Conservation (phyloP, 2,113 vertebrate species). For the Bubo bubo region DNA sequence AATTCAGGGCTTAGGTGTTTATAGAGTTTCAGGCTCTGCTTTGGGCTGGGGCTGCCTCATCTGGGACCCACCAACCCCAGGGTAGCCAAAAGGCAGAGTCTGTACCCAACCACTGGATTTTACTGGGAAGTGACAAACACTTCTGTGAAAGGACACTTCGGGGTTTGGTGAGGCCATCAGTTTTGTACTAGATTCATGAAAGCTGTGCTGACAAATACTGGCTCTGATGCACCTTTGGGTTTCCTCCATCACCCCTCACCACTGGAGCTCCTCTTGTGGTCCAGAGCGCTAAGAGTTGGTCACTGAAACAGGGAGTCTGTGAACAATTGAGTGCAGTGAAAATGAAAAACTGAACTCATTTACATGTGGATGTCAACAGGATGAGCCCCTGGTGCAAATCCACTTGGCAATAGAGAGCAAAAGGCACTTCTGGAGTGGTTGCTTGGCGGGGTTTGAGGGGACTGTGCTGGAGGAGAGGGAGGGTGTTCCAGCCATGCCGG, state of each 20-base stretch:
- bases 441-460: fast-evolving
- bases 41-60: neutral
- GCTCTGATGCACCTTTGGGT: neutral
- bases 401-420: neutral
- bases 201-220: neutral
- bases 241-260: neutral
- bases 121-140: neutral
- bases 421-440: neutral
- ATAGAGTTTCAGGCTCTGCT: neutral
- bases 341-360: neutral
- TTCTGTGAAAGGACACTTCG: neutral
- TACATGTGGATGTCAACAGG: neutral
- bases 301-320: neutral
- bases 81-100: neutral
- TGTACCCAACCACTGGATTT: neutral
- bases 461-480: neutral
- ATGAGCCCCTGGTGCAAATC: neutral
- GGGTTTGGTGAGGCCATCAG: neutral
- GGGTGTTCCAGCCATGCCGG: neutral
- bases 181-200: neutral
- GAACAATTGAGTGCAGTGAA: neutral
- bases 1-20: neutral
- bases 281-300: neutral
- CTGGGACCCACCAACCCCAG: neutral
- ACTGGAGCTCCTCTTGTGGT: neutral